Evolutionary conservation across 2,113 vertebrate species (phyloP).

Genomic region (Craseonycteris thonglongyai): DNA sequence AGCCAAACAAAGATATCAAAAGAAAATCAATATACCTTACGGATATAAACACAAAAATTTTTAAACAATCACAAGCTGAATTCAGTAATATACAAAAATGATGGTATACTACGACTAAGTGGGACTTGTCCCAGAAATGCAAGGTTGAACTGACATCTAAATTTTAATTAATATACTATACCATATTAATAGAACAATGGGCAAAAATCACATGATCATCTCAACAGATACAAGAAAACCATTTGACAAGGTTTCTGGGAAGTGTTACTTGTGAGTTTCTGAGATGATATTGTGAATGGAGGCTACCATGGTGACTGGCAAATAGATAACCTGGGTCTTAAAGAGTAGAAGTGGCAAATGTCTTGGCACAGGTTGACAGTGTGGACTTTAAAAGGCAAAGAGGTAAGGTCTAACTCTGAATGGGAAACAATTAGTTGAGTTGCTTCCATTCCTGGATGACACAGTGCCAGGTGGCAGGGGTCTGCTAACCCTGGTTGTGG

Average conservation of each 20-base stretch:
- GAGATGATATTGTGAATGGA: neutral
- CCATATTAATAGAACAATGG: neutral
- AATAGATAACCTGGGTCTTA: neutral
- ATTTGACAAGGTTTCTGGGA: neutral
- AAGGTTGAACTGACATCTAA: neutral
- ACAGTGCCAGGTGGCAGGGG: fast-evolving
- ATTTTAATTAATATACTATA: neutral
- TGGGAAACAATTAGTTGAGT: neutral
- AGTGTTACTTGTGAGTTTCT: neutral
- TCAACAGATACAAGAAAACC: neutral
- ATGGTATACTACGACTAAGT: no score
- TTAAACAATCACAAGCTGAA: neutral
- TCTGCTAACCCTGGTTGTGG: neutral
- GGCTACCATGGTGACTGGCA: neutral
- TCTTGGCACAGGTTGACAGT: neutral
- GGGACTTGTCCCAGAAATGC: no score
- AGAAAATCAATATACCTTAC: neutral
- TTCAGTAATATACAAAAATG: no score
- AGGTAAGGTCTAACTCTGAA: neutral
- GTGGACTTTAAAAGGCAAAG: neutral
- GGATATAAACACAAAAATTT: neutral
- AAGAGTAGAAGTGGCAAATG: neutral
- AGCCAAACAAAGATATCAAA: neutral
- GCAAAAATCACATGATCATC: neutral
- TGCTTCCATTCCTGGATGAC: neutral